Evolutionary conservation across 2,797 vertebrate species (phyloP), one percentile per base, ranked within the genome.

Genomic region (Ispidina picta): DNA sequence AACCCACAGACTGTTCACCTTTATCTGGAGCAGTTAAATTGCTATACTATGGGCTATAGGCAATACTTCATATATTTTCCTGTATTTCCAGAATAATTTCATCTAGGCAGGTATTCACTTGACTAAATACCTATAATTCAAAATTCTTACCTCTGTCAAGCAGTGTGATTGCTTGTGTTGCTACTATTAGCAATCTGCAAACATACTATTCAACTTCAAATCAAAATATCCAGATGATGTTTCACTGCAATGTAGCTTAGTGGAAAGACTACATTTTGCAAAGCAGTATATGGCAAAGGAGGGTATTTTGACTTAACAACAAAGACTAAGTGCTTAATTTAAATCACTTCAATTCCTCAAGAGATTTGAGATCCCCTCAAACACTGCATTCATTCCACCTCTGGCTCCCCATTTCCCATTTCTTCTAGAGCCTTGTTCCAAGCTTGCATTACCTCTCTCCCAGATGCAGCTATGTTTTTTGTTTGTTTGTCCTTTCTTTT

Each of bases 161-260:
- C 52, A 79, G 18, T 16, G 21, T 28, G 15, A 62, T 39, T 41
- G 17, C 15, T 51, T 12, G 31, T 72, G 31, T 6, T 39, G 70
- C 31, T 60, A 37, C 22, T 43, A 29, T 69, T 12, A 70, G 48
- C 37, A 44, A 68, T 6, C 41, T 80, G 37, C 83, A 64, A 72
- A 28, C 63, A 58, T 15, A 15, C 6, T 21, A 7, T 33, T 72
- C 29, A 75, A 35, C 29, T 56, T 58, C 81, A 83, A 60, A 33
- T 26, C 37, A 8, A 41, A 81, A 86, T 14, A 55, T 2, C 63
- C 13, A 0, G 16, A 6, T 10, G 12, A 6, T 12, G 28, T 44
- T 76, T 37, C 64, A 37, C 26, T 41, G 49, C 58, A 62, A 3
- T 0, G 2, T 3, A 51, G 16, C 35, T 21, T 1, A 35, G 64